These are phyloP conservation scores for Paramuricea clavata DNA, from an alignment of 92 coral and sea anemone species.

Conservation along the genomic window DNA sequence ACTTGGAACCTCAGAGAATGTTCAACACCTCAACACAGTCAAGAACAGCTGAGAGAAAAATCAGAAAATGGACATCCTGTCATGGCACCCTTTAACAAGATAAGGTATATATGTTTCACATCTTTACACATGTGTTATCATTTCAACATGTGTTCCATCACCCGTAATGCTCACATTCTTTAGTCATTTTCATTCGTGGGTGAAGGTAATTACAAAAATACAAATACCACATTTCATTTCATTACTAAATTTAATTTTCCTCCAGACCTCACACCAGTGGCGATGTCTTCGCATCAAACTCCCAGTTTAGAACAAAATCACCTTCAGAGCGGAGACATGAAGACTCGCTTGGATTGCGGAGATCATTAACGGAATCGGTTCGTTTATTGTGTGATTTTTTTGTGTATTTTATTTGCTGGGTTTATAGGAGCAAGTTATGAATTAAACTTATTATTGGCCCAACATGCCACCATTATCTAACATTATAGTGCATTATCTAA, in stretches of 20 bases:
- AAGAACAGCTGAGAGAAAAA: neutral
- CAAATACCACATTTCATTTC: no score
- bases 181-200: no score
- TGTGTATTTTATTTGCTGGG: neutral
- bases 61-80: neutral
- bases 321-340: neutral
- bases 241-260: no score
- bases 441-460: no score
- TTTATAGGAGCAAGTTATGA: no score
- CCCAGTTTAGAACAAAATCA: neutral
- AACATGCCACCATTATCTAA: no score
- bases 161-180: no score
- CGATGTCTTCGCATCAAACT: neutral
- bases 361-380: constrained; percentile 39
- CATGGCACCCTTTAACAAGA: neutral
- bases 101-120: neutral
- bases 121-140: no score
- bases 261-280: constrained; percentile 41
- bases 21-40: neutral
- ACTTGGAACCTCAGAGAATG: neutral
- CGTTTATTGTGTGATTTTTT: neutral
- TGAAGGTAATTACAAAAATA: no score
- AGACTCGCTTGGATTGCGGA: neutral
- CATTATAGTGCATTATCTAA: no score
- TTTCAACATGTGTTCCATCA: no score